Base-by-base conservation (phyloP, 2,797 vertebrate species). In the Yasuhikotakia modesta region DNA sequence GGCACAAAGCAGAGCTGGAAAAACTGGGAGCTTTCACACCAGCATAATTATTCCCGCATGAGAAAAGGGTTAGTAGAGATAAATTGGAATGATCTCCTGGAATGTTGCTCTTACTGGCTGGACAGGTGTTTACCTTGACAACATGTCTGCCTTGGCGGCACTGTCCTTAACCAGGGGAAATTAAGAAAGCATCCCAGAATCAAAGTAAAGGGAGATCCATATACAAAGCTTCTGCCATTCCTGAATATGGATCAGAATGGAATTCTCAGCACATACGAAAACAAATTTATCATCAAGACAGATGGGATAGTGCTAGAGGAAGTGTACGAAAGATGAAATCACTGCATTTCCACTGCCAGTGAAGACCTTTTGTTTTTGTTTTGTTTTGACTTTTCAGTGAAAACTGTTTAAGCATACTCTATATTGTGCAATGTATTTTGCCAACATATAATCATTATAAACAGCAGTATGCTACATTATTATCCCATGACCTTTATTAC, bases 21-120 rank as follows among this genome's bases (percentile, higher is more conserved):
- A 87, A 87, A 85, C 78, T 78, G 83, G 78, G 83, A 85, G 84
- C 81, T 80, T 83, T 13, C 52, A 82, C 69, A 86, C 73, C 85
- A 72, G 80, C 50, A 24, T 85, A 86, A 85, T 86, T 83, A 82
- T 71, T 79, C 85, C 80, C 65, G 12, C 4, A 45, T 61, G 81
- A 66, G 32, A 46, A 21, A 60, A 70, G 79, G 55, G 71, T 79
- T 79, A 79, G 75, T 67, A 4, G 76, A 81, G 85, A 84, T 82
- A 74, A 82, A 86, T 84, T 73, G 57, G 73, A 64, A 77, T 67
- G 80, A 76, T 84, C 30, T 73, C 48, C 35, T 19, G 70, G 52
- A 82, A 73, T 66, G 82, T 73, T 78, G 80, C 82, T 79, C 64
- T 76, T 79, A 43, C 72, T 39, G 24, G 69, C 73, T 16, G 52